These are phyloP conservation scores for Luscinia luscinia DNA, from an alignment of 2,797 vertebrate species.

Conservation along the genomic window DNA sequence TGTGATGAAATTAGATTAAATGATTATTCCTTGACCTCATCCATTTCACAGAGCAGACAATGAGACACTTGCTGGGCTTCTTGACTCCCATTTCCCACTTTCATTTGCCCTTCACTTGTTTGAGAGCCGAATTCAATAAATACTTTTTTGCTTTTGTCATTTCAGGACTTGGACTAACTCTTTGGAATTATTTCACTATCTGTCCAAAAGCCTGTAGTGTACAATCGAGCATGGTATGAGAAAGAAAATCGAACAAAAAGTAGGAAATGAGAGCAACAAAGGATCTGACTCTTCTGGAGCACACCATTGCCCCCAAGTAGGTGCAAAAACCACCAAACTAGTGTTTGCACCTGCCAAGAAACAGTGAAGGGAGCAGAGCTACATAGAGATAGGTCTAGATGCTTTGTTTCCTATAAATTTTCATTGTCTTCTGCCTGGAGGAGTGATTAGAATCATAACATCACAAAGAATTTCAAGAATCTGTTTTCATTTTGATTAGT, in stretches of 20 bases:
- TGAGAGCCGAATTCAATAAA: neutral
- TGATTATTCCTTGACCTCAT: neutral
- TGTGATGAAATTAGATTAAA: neutral
- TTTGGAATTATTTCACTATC: neutral
- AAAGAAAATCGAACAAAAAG: neutral
- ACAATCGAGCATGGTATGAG: neutral
- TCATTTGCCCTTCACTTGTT: neutral
- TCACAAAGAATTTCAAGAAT: neutral
- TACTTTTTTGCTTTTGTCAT: neutral
- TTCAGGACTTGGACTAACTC: neutral
- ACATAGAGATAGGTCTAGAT: neutral
- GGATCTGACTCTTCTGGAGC: neutral
- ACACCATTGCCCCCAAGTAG: neutral
- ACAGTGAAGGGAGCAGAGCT: neutral
- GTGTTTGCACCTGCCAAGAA: neutral
- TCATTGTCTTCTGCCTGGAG: neutral
- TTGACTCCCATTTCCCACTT: neutral
- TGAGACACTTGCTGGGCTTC: neutral
- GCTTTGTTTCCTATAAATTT: neutral
- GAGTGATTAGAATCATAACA: neutral
- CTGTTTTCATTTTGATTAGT: neutral
- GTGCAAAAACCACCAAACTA: neutral
- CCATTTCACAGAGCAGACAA: neutral
- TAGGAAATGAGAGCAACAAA: neutral
- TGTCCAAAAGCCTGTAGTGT: neutral